phyloP scores from a whole-genome alignment of 2,797 vertebrate genomes.

The Pangasius krempfi region DNA sequence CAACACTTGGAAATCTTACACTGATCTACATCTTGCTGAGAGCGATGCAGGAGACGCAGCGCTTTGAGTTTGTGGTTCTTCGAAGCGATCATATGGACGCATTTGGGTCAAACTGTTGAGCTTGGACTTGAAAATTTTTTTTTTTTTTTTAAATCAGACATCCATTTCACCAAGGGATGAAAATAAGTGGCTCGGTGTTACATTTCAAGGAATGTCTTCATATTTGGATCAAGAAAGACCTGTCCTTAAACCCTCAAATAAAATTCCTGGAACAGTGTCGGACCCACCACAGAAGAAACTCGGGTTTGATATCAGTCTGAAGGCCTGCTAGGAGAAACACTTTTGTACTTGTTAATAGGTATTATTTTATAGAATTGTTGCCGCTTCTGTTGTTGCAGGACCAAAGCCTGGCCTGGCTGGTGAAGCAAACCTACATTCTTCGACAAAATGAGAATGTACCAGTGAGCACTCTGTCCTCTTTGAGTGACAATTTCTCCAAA shows the following conservation, averaged over 20 bases:
- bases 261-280: slow-evolving; percentile 9
- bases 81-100: slow-evolving; percentile 6
- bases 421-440: background rate
- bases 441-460: slow-evolving; percentile 18
- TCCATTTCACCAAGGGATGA: background rate
- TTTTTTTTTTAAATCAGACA: too few relatives aligned
- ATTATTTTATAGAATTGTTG: background rate
- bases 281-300: background rate
- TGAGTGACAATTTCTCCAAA: slow-evolving; percentile 23
- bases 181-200: background rate
- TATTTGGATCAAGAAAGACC: background rate
- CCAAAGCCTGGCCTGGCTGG: background rate
- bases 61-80: slow-evolving; percentile 9
- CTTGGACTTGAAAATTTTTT: too few relatives aligned
- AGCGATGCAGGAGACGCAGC: slow-evolving; percentile 29
- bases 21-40: slow-evolving; percentile 31
- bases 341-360: background rate
- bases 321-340: background rate
- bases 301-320: slow-evolving; percentile 3
- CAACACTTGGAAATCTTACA: slow-evolving; percentile 28
- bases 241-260: slow-evolving; percentile 10
- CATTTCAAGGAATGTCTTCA: background rate
- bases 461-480: background rate
- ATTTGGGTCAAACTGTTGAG: background rate
- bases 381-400: background rate